phyloP scores from a whole-genome alignment of 2,113 vertebrate genomes.

The Paradoxurus hermaphroditus region DNA sequence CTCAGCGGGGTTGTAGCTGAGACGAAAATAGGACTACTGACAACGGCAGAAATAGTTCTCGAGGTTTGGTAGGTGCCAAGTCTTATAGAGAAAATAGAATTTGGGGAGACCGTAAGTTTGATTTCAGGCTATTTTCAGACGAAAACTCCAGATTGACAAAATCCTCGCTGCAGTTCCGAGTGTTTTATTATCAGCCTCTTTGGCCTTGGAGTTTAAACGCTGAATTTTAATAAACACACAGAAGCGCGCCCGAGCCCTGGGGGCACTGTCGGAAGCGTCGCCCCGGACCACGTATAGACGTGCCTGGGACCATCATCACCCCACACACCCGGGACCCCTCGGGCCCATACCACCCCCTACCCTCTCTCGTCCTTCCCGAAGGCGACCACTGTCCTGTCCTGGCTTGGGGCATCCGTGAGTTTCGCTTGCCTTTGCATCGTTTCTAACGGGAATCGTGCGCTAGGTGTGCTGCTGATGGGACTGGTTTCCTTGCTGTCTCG shows the following conservation, averaged over 20 bases:
- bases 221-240: neutral
- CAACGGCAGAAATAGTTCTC: neutral
- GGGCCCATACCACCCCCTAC: accelerated
- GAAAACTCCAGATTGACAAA: neutral
- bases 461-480: neutral
- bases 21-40: neutral
- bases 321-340: too few species aligned
- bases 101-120: neutral
- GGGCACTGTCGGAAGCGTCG: neutral
- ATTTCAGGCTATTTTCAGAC: neutral
- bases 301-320: neutral
- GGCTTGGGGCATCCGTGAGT: neutral
- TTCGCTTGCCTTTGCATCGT: neutral
- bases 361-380: neutral
- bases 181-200: neutral
- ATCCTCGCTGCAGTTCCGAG: neutral
- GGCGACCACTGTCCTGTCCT: too few species aligned
- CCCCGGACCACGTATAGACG: neutral
- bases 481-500: neutral
- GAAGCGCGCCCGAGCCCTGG: accelerated
- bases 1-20: neutral
- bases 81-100: neutral
- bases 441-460: accelerated
- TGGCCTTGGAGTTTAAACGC: neutral
- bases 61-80: neutral